These are phyloP conservation scores for Acanthurus leucopareius DNA, from an alignment of 2,797 vertebrate genomes.

Conservation along the genomic window DNA sequence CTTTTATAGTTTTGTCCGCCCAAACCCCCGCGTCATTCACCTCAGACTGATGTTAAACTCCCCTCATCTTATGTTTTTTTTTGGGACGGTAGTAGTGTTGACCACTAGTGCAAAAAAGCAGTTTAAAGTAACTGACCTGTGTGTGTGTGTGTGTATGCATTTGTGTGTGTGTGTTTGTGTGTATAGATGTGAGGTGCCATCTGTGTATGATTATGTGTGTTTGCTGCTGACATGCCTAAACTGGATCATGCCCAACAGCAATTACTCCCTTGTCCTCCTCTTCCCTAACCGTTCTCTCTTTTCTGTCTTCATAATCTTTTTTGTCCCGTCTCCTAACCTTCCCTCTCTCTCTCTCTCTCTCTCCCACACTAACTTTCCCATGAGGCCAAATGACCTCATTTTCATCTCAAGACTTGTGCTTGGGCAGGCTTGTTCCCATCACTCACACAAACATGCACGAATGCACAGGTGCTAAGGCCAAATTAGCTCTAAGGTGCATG, in stretches of 20 bases:
- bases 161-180: slow-evolving; percentile 12
- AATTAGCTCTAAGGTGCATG: neutral
- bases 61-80: too few species aligned
- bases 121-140: slow-evolving; percentile 23
- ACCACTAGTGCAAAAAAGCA: slow-evolving; percentile 3
- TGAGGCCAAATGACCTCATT: slow-evolving; percentile 63
- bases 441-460: slow-evolving; percentile 21
- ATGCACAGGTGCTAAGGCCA: slow-evolving; percentile 20
- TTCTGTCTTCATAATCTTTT: slow-evolving; percentile 25
- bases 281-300: slow-evolving; percentile 3
- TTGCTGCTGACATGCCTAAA: slow-evolving; percentile 23
- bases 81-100: slow-evolving; percentile 3
- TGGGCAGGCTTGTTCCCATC: slow-evolving; percentile 38
- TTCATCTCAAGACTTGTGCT: slow-evolving; percentile 52
- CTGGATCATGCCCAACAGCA: slow-evolving; percentile 25
- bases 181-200: slow-evolving; percentile 13
- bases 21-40: too few species aligned
- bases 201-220: slow-evolving; percentile 19
- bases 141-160: neutral
- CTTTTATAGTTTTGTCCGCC: too few species aligned
- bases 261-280: slow-evolving; percentile 25
- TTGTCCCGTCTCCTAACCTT: slow-evolving; percentile 41
- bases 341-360: slow-evolving; percentile 27
- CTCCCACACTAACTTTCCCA: slow-evolving; percentile 60
- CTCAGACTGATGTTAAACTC: too few species aligned